phyloP scores from a whole-genome alignment of 2,888 invertebrate species.

The Syrphus vitripennis region DNA sequence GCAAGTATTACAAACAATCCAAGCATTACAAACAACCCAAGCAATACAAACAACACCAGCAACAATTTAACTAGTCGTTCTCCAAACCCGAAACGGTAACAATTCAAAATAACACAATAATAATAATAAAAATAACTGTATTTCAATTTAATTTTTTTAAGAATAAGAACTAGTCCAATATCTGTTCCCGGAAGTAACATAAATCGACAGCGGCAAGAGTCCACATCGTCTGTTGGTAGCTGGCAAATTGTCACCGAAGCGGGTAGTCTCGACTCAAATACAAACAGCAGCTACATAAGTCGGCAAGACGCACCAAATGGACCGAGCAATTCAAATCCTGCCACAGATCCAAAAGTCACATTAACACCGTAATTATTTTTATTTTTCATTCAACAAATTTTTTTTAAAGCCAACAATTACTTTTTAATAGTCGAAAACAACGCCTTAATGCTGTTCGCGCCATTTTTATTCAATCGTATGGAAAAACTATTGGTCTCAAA shows the following conservation, averaged over 20 bases:
- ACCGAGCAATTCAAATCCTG: conserved; percentile 34
- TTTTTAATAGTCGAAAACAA: conserved; percentile 76
- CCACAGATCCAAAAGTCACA: conserved; percentile 38
- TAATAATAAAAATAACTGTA: background rate
- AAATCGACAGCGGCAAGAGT: conserved; percentile 83
- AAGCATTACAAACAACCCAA: background rate
- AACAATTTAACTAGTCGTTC: conserved; percentile 78
- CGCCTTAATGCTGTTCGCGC: conserved; percentile 77
- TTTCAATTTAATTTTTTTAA: conserved; percentile 32
- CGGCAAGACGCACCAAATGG: conserved; percentile 41
- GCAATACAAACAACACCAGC: conserved; percentile 31
- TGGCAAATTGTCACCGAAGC: conserved; percentile 88
- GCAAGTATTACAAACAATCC: background rate
- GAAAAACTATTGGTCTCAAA: conserved; percentile 78
- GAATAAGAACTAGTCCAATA: conserved; percentile 84
- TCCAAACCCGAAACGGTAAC: conserved; percentile 79
- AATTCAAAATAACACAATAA: background rate
- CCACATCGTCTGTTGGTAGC: conserved; percentile 84
- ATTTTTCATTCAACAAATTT: too few species aligned
- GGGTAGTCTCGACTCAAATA: conserved; percentile 83
- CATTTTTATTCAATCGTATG: conserved; percentile 78
- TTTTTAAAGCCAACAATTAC: background rate
- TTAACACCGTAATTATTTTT: conserved; percentile 32
- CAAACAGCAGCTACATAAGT: conserved; percentile 77
- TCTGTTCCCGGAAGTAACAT: conserved; percentile 83